These are phyloP conservation scores for Actenoides hombroni DNA, from an alignment of 2,113 vertebrate genomes.

Conservation along the genomic window DNA sequence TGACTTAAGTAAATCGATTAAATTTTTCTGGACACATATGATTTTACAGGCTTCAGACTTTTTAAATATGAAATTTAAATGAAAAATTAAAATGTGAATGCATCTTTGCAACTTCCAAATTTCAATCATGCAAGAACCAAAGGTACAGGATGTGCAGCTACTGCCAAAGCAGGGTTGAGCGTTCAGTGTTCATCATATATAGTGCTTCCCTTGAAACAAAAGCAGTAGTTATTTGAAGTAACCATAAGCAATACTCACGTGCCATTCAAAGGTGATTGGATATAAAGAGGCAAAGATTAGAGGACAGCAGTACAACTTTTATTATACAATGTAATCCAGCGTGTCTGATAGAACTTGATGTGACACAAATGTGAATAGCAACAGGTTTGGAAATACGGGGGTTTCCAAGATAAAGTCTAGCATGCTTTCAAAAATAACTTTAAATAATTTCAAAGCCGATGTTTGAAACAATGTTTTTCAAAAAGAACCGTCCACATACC, in stretches of 20 bases:
- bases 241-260: slow-evolving; percentile 56
- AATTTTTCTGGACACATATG: neutral
- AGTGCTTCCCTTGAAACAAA: slow-evolving; percentile 50
- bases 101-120: neutral
- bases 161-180: neutral
- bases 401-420: neutral
- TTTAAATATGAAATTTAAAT: neutral
- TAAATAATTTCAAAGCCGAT: neutral
- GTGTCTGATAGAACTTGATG: slow-evolving; percentile 52
- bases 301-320: slow-evolving; percentile 49
- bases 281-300: slow-evolving; percentile 72
- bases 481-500: neutral
- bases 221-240: slow-evolving; percentile 60
- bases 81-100: neutral
- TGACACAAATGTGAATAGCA: slow-evolving; percentile 54
- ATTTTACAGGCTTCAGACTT: neutral
- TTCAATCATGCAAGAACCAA: neutral
- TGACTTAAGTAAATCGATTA: neutral
- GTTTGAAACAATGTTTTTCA: neutral
- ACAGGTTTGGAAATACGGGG: slow-evolving; percentile 9
- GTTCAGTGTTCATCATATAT: neutral
- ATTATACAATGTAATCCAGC: slow-evolving; percentile 62
- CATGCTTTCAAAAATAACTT: neutral
- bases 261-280: slow-evolving; percentile 55
- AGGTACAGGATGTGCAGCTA: neutral